Evolutionary conservation across 2,888 invertebrate species (phyloP).

Genomic region (Nemapogon koenigi): DNA sequence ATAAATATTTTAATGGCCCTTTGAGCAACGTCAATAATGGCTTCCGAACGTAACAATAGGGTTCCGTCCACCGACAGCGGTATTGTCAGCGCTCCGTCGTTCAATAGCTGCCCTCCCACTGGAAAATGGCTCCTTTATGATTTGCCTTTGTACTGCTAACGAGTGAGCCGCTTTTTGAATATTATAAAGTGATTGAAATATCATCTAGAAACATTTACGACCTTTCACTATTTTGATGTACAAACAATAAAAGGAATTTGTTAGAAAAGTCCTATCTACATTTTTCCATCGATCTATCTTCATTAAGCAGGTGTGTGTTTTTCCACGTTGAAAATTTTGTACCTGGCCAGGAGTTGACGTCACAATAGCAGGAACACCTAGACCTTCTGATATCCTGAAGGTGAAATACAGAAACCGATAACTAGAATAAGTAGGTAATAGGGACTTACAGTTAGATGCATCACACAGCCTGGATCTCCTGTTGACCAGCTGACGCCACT

Average conservation of each 20-base stretch:
- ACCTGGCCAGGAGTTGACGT: too few relatives aligned
- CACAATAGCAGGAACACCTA: too few relatives aligned
- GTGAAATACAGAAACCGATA: too few relatives aligned
- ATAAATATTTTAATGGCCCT: conserved; percentile 50
- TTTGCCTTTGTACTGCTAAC: conserved; percentile 41
- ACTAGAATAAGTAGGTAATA: too few relatives aligned
- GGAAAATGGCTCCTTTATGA: conserved; percentile 50
- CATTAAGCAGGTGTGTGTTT: background rate
- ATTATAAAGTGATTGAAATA: conserved; percentile 36
- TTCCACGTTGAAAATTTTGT: too few relatives aligned
- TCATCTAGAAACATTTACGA: conserved; percentile 19
- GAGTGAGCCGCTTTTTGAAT: conserved; percentile 36
- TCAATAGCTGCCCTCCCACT: conserved; percentile 42
- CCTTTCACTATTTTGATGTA: conserved; percentile 10
- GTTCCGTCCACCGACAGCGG: conserved; percentile 46
- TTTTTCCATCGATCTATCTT: background rate
- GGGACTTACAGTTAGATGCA: too few relatives aligned
- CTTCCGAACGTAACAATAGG: conserved; percentile 53
- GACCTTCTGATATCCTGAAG: too few relatives aligned
- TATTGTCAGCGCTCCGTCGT: conserved; percentile 33
- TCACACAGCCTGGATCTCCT: too few relatives aligned
- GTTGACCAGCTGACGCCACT: too few relatives aligned
- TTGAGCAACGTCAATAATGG: conserved; percentile 58
- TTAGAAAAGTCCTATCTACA: background rate
- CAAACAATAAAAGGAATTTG: background rate